A percentile compares a stretch with the other conserved stretches of the same genome.
phyloP scores from a whole-genome alignment of 1,140 invertebrate genomes.

The Drosophila subobscura region DNA sequence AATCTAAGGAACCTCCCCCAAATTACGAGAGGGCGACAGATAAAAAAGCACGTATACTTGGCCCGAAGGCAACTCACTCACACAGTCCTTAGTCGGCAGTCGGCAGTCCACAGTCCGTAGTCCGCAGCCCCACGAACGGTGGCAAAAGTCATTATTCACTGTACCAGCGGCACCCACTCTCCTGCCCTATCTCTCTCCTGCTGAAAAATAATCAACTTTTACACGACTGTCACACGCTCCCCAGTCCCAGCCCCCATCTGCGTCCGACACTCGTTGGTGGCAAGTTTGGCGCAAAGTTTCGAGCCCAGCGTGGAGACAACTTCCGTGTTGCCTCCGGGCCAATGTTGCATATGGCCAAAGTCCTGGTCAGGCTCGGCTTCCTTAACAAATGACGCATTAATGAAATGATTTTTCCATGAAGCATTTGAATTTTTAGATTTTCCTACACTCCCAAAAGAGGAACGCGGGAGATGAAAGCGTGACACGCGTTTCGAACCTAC shows the following conservation, averaged over 20 bases:
- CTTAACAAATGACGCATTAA: constrained; percentile 77
- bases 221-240: constrained; percentile 74
- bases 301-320: constrained; percentile 63
- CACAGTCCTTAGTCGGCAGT: too few species aligned
- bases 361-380: constrained; percentile 57
- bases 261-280: constrained; percentile 32
- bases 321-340: constrained; percentile 66
- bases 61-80: constrained; percentile 59
- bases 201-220: constrained; percentile 81
- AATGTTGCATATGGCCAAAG: constrained; percentile 66
- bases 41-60: constrained; percentile 74
- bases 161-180: constrained; percentile 57
- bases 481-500: constrained; percentile 13
- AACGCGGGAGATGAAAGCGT: not conserved
- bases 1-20: constrained; percentile 43
- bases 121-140: constrained; percentile 38
- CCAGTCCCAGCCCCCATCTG: constrained; percentile 4
- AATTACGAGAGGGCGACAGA: constrained; percentile 32
- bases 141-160: constrained; percentile 81
- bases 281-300: constrained; percentile 74
- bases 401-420: constrained; percentile 72
- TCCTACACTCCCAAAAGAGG: not conserved
- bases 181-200: constrained; percentile 32
- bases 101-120: not conserved
- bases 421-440: constrained; percentile 56